Conservation (phyloP, 2,113 vertebrate species). For the Phylloscopus trochiloides region DNA sequence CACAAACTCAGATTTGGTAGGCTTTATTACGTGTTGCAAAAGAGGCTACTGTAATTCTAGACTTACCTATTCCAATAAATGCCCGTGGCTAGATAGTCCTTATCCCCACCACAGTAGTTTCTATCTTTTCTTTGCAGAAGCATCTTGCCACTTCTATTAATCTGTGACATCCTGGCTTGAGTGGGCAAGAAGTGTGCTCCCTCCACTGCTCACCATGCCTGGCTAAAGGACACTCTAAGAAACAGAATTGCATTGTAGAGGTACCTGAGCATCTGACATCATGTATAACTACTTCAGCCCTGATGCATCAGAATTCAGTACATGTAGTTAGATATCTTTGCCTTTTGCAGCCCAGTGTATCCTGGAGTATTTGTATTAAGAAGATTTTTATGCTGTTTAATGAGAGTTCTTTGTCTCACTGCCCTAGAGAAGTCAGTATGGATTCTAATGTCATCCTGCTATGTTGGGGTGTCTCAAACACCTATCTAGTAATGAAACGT, state of each 20-base stretch:
- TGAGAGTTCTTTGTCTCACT: neutral
- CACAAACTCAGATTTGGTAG: neutral
- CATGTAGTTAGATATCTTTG: neutral
- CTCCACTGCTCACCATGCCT: neutral
- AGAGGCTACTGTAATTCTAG: neutral
- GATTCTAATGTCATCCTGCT: neutral
- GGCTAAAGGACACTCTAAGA: neutral
- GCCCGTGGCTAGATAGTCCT: neutral
- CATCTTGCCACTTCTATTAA: neutral
- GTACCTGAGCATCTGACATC: neutral
- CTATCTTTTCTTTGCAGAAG: neutral
- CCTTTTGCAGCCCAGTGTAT: neutral
- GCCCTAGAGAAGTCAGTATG: neutral
- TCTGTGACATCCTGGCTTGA: neutral
- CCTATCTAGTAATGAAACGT: neutral
- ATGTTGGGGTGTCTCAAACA: neutral
- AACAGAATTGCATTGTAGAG: neutral
- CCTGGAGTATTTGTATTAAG: neutral
- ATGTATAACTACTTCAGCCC: neutral
- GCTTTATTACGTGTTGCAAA: neutral
- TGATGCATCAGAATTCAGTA: neutral
- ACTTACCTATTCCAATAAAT: neutral
- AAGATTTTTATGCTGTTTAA: neutral
- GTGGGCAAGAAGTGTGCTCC: neutral
- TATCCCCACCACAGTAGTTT: neutral